Evolutionary conservation across 1,140 invertebrate species (phyloP).

Genomic region (Drosophila punjabiensis): DNA sequence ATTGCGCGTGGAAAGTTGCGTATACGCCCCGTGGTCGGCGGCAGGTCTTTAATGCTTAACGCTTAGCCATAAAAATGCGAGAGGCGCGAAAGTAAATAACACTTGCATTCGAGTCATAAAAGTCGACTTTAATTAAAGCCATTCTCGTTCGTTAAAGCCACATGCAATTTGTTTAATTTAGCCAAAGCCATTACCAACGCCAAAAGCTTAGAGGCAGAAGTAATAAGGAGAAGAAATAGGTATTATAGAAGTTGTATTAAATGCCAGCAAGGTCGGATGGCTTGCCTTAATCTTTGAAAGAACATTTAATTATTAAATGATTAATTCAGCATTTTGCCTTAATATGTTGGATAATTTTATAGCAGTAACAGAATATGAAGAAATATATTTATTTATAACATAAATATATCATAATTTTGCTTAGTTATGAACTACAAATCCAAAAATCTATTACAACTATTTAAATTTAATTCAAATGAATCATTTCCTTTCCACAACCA

Average conservation of each 20-base stretch:
- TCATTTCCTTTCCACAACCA: background rate
- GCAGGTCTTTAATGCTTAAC: conserved; percentile 43
- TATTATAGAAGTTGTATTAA: background rate
- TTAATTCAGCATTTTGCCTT: too few relatives aligned
- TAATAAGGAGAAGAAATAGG: background rate
- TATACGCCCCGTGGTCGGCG: conserved; percentile 63
- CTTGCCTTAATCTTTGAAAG: too few relatives aligned
- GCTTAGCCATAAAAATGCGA: conserved; percentile 41
- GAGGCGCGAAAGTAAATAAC: conserved; percentile 36
- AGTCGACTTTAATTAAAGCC: conserved; percentile 74
- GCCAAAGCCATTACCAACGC: background rate
- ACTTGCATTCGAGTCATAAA: conserved; percentile 73
- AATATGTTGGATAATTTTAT: too few relatives aligned
- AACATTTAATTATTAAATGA: too few relatives aligned
- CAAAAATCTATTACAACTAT: background rate
- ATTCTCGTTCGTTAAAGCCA: conserved; percentile 49
- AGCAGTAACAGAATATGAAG: too few relatives aligned
- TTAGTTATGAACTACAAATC: too few relatives aligned
- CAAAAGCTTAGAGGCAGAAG: background rate
- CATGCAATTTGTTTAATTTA: conserved; percentile 50
- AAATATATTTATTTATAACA: too few relatives aligned
- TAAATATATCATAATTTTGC: too few relatives aligned
- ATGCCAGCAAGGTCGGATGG: background rate
- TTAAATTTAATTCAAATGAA: background rate
- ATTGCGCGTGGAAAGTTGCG: conserved; percentile 44